These are phyloP conservation scores for Pomacea canaliculata DNA, from an alignment of 2,888 invertebrate species.

Conservation along the genomic window DNA sequence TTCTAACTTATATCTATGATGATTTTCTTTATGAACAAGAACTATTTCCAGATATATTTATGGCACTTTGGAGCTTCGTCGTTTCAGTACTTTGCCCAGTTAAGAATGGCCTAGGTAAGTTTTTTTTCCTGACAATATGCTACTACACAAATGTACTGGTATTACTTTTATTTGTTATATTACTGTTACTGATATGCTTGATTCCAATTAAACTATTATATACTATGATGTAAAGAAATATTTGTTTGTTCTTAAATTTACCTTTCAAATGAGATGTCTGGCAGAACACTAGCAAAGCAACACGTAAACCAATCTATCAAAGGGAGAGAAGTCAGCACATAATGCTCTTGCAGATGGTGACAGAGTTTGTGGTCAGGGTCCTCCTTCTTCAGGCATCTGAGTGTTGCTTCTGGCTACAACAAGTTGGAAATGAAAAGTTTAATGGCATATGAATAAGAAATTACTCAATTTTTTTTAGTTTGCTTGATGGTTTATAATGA, in stretches of 20 bases:
- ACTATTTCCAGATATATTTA: too few species aligned
- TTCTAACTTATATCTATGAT: too few species aligned
- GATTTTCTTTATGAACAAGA: too few species aligned
- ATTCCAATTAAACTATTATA: too few species aligned
- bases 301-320: constrained; percentile 84
- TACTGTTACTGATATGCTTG: too few species aligned
- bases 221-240: too few species aligned
- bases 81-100: too few species aligned
- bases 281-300: constrained; percentile 85
- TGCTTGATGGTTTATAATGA: background rate
- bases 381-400: constrained; percentile 78
- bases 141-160: too few species aligned
- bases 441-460: background rate
- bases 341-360: constrained; percentile 78
- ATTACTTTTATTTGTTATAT: too few species aligned
- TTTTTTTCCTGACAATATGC: too few species aligned
- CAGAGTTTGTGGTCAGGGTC: constrained; percentile 77
- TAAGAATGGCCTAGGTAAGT: too few species aligned
- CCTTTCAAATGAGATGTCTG: constrained; percentile 84
- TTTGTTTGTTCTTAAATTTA: constrained; percentile 63
- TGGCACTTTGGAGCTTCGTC: too few species aligned
- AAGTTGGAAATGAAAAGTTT: background rate
- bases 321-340: constrained; percentile 78
- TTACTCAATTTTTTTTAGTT: background rate
- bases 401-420: constrained; percentile 51